phyloP scores from a whole-genome alignment of 2,113 vertebrate genomes.

The Mugil cephalus region DNA sequence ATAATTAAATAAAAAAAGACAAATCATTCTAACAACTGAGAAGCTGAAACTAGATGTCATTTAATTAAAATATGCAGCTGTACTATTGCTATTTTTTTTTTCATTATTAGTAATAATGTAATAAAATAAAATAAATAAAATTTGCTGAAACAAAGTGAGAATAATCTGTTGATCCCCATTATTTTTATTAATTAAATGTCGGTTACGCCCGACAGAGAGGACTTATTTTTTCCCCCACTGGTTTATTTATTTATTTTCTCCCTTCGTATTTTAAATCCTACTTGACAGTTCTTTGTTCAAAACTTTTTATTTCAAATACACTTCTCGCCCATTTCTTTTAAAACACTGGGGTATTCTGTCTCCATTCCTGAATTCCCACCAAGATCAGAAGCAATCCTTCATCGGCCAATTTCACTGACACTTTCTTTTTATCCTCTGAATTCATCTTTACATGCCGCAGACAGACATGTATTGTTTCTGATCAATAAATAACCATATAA shows the following conservation, averaged over 20 bases:
- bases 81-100: no score
- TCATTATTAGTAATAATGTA: neutral
- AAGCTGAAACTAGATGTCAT: no score
- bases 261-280: slow-evolving; percentile 61
- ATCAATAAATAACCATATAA: slow-evolving; percentile 85
- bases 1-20: no score
- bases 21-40: no score
- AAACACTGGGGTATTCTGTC: slow-evolving; percentile 75
- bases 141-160: neutral
- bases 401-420: slow-evolving; percentile 81
- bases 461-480: slow-evolving; percentile 81
- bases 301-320: slow-evolving; percentile 77
- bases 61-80: no score
- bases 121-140: neutral
- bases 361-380: slow-evolving; percentile 77
- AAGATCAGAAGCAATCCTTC: slow-evolving; percentile 83
- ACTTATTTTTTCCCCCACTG: slow-evolving; percentile 13
- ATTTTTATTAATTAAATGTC: slow-evolving; percentile 16
- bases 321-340: slow-evolving; percentile 62
- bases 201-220: neutral
- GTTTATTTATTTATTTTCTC: slow-evolving; percentile 47
- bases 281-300: slow-evolving; percentile 67
- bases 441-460: slow-evolving; percentile 77
- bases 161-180: neutral
- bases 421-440: slow-evolving; percentile 74